Base-by-base conservation (phyloP, 2,888 invertebrate genomes). In the Lasioglossum figueresi region DNA sequence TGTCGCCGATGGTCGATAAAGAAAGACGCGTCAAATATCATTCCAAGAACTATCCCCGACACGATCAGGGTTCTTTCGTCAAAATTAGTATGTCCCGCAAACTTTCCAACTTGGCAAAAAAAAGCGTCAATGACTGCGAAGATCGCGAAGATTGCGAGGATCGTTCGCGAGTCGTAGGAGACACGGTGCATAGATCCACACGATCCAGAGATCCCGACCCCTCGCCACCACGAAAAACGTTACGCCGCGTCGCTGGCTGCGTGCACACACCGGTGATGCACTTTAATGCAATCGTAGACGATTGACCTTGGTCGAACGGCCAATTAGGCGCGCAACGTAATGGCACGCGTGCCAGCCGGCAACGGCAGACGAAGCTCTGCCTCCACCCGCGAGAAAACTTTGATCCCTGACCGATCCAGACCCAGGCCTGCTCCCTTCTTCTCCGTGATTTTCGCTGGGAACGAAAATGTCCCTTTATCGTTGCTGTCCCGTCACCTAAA, bases 221-320 rank as follows among this genome's bases (percentile, higher is more conserved):
- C 66, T 74, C n/a, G 68, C 68, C 40, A 5, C 40, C n/a, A 14
- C n/a, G 43, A 71, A 43, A 40, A 71, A 71, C 16, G 16, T 71
- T 71, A 59, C 73, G 68, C 80, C 79, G 84, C 86, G 52, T 52
- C 52, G 52, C 52, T 63, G 59, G 59, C 59, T 63, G 59, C 76
- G 75, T 82, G 78, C 79, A 74, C 77, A 74, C 76, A 72, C 72
- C 78, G 78, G 56, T 86, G 85, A 89, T 89, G 86, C 83, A 85
- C 79, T 89, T 79, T 84, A 86, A 89, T 78, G 87, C 87, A 80
- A 88, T 86, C 83, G 68, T 71, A 78, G 70, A 81, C 63, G 79
- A 88, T 77, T 81, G 84, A 56, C 90, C 88, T 83, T 88, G 88
- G 82, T 76, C 68, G 79, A 88, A 87, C 76, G 82, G 79, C 45